Evolutionary conservation across 2,888 invertebrate genomes (phyloP), one percentile per base, ranked within the genome.

Genomic region (Clivina fossor): DNA sequence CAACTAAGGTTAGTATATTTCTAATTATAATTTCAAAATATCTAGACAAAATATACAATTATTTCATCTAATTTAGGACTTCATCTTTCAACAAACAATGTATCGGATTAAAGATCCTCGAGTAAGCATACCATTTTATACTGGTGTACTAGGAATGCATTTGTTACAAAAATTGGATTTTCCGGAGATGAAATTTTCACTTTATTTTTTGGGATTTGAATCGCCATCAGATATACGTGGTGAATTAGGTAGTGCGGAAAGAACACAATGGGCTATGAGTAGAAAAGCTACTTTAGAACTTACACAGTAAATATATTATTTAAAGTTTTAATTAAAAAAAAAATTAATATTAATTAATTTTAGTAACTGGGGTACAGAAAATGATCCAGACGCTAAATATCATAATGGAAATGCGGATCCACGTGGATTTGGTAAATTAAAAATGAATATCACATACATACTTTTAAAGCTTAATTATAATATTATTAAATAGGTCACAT

Each of bases 71-170:
- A n/a, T n/a, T n/a, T 75, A 92, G 88, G 91, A 90, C 56, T 96
- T 90, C 71, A 81, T 95, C 63, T 89, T 96, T 75, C 95, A 96
- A 78, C 96, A 97, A 80, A 96, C 95, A 0, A 97, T 97, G 96
- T 90, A 90, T 71, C 83, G 96, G 26, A 93, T 96, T 60, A 96
- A 95, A 70, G 94, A 97, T 71, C 95, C 95, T 0, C 81, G 83
- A 59, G 84, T 82, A 62, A 90, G 92, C 0, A 74, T 97, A 40
- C 90, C 93, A 1, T 96, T 97, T 73, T 96, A 96, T 75, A 89
- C 93, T 0, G 84, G 87, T 46, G 88, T 95, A 0, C 76, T 97
- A 1, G 96, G 96, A 4, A 96, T 96, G 95, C 86, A 85, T 8
- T 74, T 96, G 33, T 75, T 97, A 44, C 86, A 90, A 60, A 93